Base-by-base conservation (phyloP, 2,113 vertebrate species). In the Drymodes brunneopygia region DNA sequence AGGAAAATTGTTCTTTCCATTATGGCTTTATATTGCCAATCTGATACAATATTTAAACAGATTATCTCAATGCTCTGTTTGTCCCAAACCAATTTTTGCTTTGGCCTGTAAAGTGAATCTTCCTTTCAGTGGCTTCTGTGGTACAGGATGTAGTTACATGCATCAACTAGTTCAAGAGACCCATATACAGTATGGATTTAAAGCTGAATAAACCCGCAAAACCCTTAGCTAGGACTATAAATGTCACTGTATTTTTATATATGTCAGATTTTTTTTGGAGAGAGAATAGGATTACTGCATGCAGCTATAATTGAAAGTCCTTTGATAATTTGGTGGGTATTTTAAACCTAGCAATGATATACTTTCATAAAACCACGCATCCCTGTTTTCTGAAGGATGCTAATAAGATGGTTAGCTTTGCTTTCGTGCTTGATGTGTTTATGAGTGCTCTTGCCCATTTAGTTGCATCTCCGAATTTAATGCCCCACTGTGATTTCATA, bases 281-380 rank as follows among this genome's bases (percentile, higher is more conserved):
- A 94, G 88, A 94, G 90, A 95, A 80, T 79, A 42, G 75, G 71
- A 92, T 94, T 93, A 94, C 83, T 79, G 58, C 81, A 78, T 87
- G 45, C 73, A 92, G 83, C 93, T 96, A 56, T 96, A 96, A 82
- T 83, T 85, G 91, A 82, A 96, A 93, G 78, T 75, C 69, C 58
- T 96, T 92, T 87, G 89, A 92, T 94, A 92, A 95, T 96, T 95
- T 86, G 67, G 73, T 82, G 73, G 53, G 61, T 96, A 93, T 93
- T 97, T 96, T 97, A 94, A 94, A 93, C 90, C 82, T 86, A 94
- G 94, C 88, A 90, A 97, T 97, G 93, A 94, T 96, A 97, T 10
- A 77, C 90, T 96, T 96, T 50, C 90, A 90, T 96, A 96, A 96
- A 97, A 95, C 95, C 95, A 78, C 93, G 93, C 47, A 48, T 92